Base-by-base conservation (phyloP, 2,113 vertebrate genomes). In the Rhea americana region DNA sequence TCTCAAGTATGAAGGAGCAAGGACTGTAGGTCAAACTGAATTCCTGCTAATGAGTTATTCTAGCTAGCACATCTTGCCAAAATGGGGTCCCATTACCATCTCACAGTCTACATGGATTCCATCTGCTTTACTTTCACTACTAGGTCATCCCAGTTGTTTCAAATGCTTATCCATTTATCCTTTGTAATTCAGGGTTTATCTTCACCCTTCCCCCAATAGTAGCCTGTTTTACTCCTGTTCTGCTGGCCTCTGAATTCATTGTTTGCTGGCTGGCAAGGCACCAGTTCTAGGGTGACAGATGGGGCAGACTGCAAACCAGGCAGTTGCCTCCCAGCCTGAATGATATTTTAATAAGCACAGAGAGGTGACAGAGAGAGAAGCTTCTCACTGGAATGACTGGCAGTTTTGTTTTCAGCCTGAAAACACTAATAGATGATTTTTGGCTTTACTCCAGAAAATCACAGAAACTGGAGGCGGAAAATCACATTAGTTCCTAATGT, bases 261-360 rank as follows among this genome's bases (percentile, higher is more conserved):
- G 91, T 94, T 87, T 89, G 71, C 26, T 30, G 82, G 66, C 75
- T 97, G 96, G 95, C 93, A 90, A 79, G 51, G 68, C 59, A 81
- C 82, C 94, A 95, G 74, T 79, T 94, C 82, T 81, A n/a, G 81
- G 90, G 91, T 91, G 95, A 91, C 96, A 95, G 93, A 96, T 93
- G 94, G 93, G 87, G 89, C 94, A 97, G 89, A 51, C 71, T 82
- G 78, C 61, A 93, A 93, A 95, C 72, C 87, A 83, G 73, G 91
- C 92, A 91, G 59, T 96, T 93, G 59, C 93, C 87, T 89, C 83
- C 88, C 80, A 91, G 91, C 39, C 82, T 85, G 87, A 96, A 91
- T 95, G 96, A 95, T 96, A 91, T 95, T 97, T 97, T 96, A 97
- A 97, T 97, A 96, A 97, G 95, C 83, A 75, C 78, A 41, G 67